Evolutionary conservation across 2,888 invertebrate species (phyloP).

Genomic region (Ochropleura plecta): DNA sequence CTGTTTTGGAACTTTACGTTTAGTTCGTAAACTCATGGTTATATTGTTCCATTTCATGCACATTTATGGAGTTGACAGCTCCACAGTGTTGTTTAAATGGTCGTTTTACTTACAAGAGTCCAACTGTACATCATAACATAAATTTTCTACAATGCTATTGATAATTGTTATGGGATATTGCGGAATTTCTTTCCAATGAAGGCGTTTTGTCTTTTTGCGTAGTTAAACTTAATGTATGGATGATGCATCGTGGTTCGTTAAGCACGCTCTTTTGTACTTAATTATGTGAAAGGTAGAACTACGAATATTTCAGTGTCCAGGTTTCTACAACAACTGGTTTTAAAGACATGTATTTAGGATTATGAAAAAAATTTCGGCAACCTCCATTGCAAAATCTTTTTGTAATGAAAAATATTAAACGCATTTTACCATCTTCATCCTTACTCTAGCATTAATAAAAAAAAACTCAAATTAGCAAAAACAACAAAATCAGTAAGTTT

Average conservation of each 20-base stretch:
- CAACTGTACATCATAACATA: slow-evolving; percentile 70
- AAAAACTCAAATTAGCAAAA: not conserved
- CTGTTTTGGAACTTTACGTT: slow-evolving; percentile 71
- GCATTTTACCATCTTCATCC: not conserved
- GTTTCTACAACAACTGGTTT: not conserved
- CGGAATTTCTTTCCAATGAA: slow-evolving; percentile 61
- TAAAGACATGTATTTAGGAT: slow-evolving; percentile 1
- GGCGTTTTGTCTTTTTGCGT: slow-evolving; percentile 58
- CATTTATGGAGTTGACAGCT: slow-evolving; percentile 72
- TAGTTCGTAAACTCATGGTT: slow-evolving; percentile 67
- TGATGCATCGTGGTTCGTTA: slow-evolving; percentile 46
- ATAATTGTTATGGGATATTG: slow-evolving; percentile 65
- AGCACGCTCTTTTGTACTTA: slow-evolving; percentile 33
- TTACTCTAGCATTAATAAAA: not conserved
- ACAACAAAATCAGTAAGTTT: slow-evolving; percentile 6
- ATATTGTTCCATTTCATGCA: slow-evolving; percentile 70
- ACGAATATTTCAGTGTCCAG: not conserved
- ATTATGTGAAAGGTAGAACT: slow-evolving; percentile 28
- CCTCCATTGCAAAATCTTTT: not conserved
- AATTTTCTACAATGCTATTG: slow-evolving; percentile 66
- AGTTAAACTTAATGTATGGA: slow-evolving; percentile 62
- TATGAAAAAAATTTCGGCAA: not conserved
- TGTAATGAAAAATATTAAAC: not conserved
- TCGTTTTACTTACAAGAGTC: slow-evolving; percentile 63
- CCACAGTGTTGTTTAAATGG: slow-evolving; percentile 66